phyloP scores from a whole-genome alignment of 2,113 vertebrate genomes.

The Pungitius pungitius region DNA sequence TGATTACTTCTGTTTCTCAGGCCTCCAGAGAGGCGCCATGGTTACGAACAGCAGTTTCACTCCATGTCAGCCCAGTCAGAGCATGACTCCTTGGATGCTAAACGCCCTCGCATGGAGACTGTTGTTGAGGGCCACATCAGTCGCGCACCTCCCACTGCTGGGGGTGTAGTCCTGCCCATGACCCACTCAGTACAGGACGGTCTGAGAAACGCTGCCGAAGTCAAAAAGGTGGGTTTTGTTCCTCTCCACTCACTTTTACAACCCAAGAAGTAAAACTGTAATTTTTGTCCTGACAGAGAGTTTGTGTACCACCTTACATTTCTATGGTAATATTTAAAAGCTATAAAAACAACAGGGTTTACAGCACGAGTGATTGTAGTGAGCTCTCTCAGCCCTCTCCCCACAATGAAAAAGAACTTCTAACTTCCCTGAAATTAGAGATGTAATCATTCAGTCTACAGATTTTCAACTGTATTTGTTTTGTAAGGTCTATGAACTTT shows the following conservation, averaged over 20 bases:
- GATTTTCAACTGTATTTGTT: neutral
- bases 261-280: neutral
- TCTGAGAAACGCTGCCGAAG: conserved; percentile 85
- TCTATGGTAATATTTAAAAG: too few relatives aligned
- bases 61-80: conserved; percentile 84
- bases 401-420: neutral
- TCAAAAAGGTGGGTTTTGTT: conserved; percentile 88
- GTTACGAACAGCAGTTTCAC: conserved; percentile 93
- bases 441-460: neutral
- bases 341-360: neutral
- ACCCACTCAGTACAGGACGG: conserved; percentile 90
- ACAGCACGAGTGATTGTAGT: neutral
- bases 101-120: conserved; percentile 92
- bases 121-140: conserved; percentile 88
- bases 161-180: conserved; percentile 83
- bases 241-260: neutral
- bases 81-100: conserved; percentile 90
- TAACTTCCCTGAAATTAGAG: neutral
- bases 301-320: neutral
- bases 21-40: conserved; percentile 94
- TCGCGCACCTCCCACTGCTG: conserved; percentile 78
- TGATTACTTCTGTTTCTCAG: conserved; percentile 69
- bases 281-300: neutral
- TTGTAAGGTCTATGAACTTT: neutral
- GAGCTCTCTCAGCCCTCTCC: neutral